A percentile compares a stretch with the other conserved stretches of the same genome.
Evolutionary conservation across 1,140 invertebrate species (phyloP).

Genomic region (Cydia splendana): DNA sequence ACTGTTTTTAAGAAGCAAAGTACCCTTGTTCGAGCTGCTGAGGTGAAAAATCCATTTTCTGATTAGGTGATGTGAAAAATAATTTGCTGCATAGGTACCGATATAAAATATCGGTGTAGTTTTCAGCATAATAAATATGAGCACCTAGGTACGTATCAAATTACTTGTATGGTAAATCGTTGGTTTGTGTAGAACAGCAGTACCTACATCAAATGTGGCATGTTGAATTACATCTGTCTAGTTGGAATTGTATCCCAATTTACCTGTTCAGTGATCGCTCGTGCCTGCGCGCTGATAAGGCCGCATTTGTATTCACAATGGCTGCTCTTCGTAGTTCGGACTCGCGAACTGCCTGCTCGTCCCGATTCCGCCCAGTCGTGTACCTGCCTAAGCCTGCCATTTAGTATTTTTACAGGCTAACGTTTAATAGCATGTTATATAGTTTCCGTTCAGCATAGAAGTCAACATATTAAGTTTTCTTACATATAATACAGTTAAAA

Average conservation of each 20-base stretch:
- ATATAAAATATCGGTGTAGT: too few relatives aligned
- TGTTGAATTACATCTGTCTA: background rate
- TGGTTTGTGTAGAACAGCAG: too few relatives aligned
- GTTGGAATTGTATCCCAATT: constrained; percentile 25
- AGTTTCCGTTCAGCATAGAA: background rate
- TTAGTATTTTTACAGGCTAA: background rate
- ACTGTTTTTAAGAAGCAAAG: too few relatives aligned
- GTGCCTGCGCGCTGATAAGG: constrained; percentile 18
- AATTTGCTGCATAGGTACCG: too few relatives aligned
- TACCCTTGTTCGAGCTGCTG: too few relatives aligned
- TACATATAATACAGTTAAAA: too few relatives aligned
- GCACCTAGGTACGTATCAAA: too few relatives aligned
- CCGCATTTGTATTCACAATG: constrained; percentile 27
- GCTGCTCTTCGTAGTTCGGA: background rate
- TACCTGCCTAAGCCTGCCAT: background rate
- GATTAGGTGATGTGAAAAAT: too few relatives aligned
- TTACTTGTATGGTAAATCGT: too few relatives aligned
- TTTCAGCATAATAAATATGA: too few relatives aligned
- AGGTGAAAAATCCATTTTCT: too few relatives aligned
- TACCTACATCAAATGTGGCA: background rate
- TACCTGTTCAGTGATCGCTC: constrained; percentile 21
- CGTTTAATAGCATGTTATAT: background rate
- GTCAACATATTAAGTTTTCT: too few relatives aligned
- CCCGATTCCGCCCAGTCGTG: constrained; percentile 8
- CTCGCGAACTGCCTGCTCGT: background rate